These are phyloP conservation scores for Drosophila anomelani DNA, from an alignment of 2,888 invertebrate genomes.

Conservation along the genomic window DNA sequence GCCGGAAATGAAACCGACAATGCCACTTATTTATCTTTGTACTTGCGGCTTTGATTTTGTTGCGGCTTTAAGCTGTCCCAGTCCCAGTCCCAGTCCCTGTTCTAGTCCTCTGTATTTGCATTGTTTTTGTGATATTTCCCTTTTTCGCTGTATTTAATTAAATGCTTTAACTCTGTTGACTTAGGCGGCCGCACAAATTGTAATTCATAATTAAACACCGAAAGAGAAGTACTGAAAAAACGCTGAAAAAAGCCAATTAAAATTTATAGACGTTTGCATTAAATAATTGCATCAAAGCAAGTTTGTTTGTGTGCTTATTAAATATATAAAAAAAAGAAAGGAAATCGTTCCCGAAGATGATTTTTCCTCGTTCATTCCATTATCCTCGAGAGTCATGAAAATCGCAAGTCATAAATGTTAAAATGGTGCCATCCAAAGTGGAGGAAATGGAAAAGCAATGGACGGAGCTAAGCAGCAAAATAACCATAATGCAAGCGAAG, in stretches of 20 bases:
- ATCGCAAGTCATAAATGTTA: conserved; percentile 45
- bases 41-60: conserved; percentile 78
- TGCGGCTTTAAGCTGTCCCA: conserved; percentile 67
- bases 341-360: conserved; percentile 20
- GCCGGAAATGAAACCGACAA: conserved; percentile 80
- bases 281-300: conserved; percentile 65
- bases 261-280: conserved; percentile 70
- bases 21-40: conserved; percentile 79
- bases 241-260: conserved; percentile 61
- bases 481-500: conserved; percentile 43
- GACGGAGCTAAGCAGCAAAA: conserved; percentile 27
- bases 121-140: conserved; percentile 19
- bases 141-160: conserved; percentile 58
- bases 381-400: conserved; percentile 23
- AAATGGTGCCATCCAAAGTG: conserved; percentile 36
- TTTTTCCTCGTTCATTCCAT: conserved; percentile 1
- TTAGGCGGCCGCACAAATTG: conserved; percentile 74
- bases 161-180: conserved; percentile 75
- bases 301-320: conserved; percentile 44
- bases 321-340: conserved; percentile 24
- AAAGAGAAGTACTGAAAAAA: not conserved
- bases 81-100: conserved; percentile 16
- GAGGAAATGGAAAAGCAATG: conserved; percentile 15
- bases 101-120: conserved; percentile 39
- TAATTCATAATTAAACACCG: conserved; percentile 73